Conservation (phyloP, 2,113 vertebrate genomes). For the Onychostruthus taczanowskii region DNA sequence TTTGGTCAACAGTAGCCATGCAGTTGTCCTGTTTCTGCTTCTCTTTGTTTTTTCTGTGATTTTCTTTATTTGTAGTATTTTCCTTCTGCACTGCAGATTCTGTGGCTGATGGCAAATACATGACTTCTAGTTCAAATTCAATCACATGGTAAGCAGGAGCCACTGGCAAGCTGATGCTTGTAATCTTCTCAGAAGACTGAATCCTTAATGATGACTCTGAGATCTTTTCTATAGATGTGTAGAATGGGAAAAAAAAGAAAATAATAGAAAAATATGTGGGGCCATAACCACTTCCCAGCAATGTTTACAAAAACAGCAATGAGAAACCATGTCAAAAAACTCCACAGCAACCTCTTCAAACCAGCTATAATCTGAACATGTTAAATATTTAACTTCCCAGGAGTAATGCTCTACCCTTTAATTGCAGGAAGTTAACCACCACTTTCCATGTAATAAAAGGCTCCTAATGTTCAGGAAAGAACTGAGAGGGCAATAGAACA, state of each 20-base stretch:
- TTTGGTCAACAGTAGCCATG: slow-evolving; percentile 89
- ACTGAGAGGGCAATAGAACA: background rate
- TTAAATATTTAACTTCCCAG: background rate
- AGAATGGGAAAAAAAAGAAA: background rate
- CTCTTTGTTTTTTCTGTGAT: slow-evolving; percentile 76
- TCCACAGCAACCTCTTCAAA: background rate
- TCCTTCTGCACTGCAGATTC: slow-evolving; percentile 67
- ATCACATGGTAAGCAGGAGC: slow-evolving; percentile 89
- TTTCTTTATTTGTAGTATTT: slow-evolving; percentile 77
- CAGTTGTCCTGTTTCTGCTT: slow-evolving; percentile 75
- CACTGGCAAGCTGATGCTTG: slow-evolving; percentile 87
- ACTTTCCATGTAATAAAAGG: background rate
- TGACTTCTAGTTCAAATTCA: slow-evolving; percentile 91
- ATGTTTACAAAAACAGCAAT: background rate
- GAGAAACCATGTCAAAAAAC: background rate
- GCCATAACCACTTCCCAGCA: background rate
- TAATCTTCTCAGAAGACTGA: slow-evolving; percentile 93
- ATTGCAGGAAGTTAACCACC: background rate
- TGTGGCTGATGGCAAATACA: slow-evolving; percentile 85
- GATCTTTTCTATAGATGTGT: slow-evolving; percentile 73
- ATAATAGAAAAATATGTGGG: background rate
- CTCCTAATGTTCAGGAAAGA: background rate
- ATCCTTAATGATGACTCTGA: slow-evolving; percentile 79
- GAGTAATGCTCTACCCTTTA: background rate
- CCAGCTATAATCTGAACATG: background rate